Evolutionary conservation across 2,113 vertebrate genomes (phyloP), one percentile per base, ranked within the genome.

Genomic region (Semnornis frantzii): DNA sequence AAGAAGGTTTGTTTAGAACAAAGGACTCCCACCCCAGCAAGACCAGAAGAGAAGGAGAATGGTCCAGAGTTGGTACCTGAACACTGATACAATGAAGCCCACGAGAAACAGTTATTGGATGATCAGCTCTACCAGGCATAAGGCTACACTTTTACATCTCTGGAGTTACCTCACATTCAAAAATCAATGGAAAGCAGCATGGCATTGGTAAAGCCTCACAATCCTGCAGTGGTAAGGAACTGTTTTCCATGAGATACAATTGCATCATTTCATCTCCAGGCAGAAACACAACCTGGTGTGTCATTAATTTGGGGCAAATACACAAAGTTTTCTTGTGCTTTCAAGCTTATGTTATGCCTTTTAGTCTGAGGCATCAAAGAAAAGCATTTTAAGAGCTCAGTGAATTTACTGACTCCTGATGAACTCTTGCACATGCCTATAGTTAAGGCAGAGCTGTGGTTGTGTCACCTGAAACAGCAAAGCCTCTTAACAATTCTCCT

Each of bases 361-460:
- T 85, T 39, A 65, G 37, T 30, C 71, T 75, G 58, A 87, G 80
- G 31, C 48, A 78, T 91, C 82, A 93, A 94, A 95, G 72, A 17
- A 64, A 59, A 89, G 8, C 6, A 74, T 54, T 76, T 87, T 39
- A 28, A n/a, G 87, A 60, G 37, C 54, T 81, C 65, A 34, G 20
- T 58, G 69, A 37, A 48, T 88, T 94, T 90, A 72, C 37, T 82
- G 46, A 27, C 71, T 87, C 27, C 17, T 64, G 72, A 82, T 82
- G 34, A 82, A 83, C 82, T 87, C 68, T 30, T 10, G 30, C 55
- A 80, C 27, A 33, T 18, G 15, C 18, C 30, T 19, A 12, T 27
- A 73, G 46, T 76, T 90, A 82, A 69, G 52, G 50, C 9, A 39
- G 78, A 74, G 64, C 76, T 60, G 9, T 9, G 6, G 27, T 54